A percentile compares a stretch with the other conserved stretches of the same genome.
These are phyloP conservation scores for Uropsilus gracilis DNA, from an alignment of 2,113 vertebrate genomes.

Conservation along the genomic window DNA sequence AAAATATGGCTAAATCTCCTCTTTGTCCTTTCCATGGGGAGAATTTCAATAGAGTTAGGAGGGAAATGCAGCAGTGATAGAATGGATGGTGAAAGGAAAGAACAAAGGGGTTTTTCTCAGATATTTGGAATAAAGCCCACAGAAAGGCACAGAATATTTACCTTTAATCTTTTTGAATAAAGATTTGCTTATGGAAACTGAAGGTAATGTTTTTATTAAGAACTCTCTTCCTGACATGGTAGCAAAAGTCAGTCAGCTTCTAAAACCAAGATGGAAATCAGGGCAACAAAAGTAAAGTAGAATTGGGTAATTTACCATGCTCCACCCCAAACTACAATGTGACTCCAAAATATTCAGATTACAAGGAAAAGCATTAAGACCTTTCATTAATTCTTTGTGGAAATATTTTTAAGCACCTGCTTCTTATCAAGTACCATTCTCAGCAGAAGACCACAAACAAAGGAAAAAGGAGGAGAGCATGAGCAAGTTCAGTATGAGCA, in stretches of 20 bases:
- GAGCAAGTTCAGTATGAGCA: accelerated
- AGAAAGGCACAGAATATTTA: not conserved
- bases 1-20: not conserved
- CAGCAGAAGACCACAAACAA: not conserved
- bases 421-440: not conserved
- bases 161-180: not conserved
- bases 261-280: not conserved
- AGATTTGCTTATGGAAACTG: not conserved
- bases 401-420: not conserved
- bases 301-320: not conserved
- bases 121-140: not conserved
- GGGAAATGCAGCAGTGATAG: not conserved
- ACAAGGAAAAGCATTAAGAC: not conserved
- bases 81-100: not conserved
- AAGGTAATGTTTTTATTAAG: not conserved
- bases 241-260: not conserved
- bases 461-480: not conserved
- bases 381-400: not conserved
- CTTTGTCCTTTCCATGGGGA: not conserved
- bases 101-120: not conserved
- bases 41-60: too few species aligned
- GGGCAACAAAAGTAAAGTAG: not conserved
- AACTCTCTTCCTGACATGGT: not conserved
- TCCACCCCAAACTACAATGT: accelerated
- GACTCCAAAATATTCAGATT: not conserved